Evolutionary conservation across 2,113 vertebrate species (phyloP).

Genomic region (Heloderma charlesbogerti): DNA sequence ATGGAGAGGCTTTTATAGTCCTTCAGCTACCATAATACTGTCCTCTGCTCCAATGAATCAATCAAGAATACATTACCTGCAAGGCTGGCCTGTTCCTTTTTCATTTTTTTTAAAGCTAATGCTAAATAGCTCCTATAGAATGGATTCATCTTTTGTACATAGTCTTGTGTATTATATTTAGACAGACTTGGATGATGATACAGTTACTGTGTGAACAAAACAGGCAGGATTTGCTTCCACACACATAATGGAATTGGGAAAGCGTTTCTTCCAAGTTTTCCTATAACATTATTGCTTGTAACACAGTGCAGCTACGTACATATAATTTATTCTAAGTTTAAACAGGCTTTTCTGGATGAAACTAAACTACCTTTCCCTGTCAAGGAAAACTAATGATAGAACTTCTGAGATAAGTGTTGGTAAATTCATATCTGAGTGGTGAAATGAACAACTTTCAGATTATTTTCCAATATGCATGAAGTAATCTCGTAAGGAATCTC

Average conservation of each 20-base stretch:
- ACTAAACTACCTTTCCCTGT: background rate
- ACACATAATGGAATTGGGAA: conserved; percentile 49
- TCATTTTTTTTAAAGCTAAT: conserved; percentile 22
- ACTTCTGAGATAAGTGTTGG: background rate
- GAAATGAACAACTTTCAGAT: background rate
- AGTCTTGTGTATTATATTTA: background rate
- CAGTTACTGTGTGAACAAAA: conserved; percentile 31
- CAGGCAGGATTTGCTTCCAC: fast-evolving
- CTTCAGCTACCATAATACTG: conserved; percentile 62
- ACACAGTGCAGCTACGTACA: conserved; percentile 27
- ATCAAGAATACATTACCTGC: conserved; percentile 61
- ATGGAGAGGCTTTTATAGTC: conserved; percentile 59
- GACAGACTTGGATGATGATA: conserved; percentile 17
- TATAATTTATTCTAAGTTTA: conserved; percentile 42
- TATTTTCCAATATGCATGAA: background rate
- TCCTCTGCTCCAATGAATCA: conserved; percentile 61
- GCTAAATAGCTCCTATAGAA: conserved; percentile 38
- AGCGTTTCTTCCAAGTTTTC: conserved; percentile 21
- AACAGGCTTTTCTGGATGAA: background rate
- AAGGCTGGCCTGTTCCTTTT: conserved; percentile 44
- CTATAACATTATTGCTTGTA: background rate
- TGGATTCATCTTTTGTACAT: conserved; percentile 35
- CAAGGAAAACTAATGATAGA: conserved; percentile 7
- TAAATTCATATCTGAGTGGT: background rate
- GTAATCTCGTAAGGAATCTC: background rate